Evolutionary conservation across 1,140 invertebrate genomes (phyloP), one percentile per base, ranked within the genome.

Genomic region (Rhagoletis pomonella): DNA sequence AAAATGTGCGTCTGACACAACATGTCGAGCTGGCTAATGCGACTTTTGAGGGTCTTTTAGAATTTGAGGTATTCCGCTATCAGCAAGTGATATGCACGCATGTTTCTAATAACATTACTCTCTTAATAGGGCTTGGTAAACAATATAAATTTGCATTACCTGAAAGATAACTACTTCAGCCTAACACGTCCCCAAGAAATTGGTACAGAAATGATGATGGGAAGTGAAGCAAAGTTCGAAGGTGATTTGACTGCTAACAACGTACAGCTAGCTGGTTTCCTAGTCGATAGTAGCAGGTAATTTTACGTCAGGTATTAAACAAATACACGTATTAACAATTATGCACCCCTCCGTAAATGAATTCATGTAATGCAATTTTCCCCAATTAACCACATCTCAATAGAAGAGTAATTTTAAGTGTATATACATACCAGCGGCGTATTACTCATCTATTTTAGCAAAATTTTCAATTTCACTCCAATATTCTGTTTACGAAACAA

Each of bases 121-220:
- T 59, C 10, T 85, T 88, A 50, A 65, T 85, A 93, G 92, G 92
- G 92, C 62, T 42, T 88, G 5, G 65, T 93, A 0, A 93, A 93
- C 60, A 89, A 90, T 14, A 86, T 88, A 58, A 87, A 89, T 73
- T 88, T 91, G 88, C 86, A 89, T 14, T 89, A 90, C 69, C 88
- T 92, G 85, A 89, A 67, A 60, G 86, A 88, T 3, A 89, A 90
- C 65, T 92, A 92, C 84, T 90, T 92, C 44, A 92, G 91, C 62
- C 62, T 87, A 65, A 60, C 86, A 4, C 86, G 87, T 81, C 58
- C 87, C 29, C 89, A 89, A 88, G 60, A 87, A 59, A 64, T 89
- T 65, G 39, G 47, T 1, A 84, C 81, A 0, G 62, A 87, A 60
- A 55, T 88, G 59, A 85, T 87, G 39, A 81, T 89, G 42, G 17